Evolutionary conservation across 2,888 invertebrate genomes (phyloP).

Genomic region (Apotomis turbidana): DNA sequence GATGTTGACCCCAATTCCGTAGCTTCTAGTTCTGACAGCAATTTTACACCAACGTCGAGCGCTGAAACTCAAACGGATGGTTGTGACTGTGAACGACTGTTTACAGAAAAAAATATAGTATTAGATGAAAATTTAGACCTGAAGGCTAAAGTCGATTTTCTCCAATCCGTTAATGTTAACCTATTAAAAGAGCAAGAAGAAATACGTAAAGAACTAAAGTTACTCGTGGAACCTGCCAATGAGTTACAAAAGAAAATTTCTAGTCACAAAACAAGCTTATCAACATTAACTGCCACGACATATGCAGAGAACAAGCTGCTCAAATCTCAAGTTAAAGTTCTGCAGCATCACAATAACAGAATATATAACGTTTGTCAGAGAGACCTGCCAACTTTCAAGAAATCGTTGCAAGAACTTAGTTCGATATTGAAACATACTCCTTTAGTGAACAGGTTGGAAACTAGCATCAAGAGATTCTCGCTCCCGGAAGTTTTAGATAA

Average conservation of each 20-base stretch:
- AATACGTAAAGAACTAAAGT: conserved; percentile 61
- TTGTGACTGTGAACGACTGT: conserved; percentile 54
- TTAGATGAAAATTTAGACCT: conserved; percentile 59
- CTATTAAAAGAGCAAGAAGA: conserved; percentile 64
- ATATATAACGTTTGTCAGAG: conserved; percentile 73
- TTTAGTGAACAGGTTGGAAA: conserved; percentile 52
- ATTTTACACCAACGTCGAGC: conserved; percentile 42
- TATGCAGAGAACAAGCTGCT: conserved; percentile 75
- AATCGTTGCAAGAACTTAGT: conserved; percentile 65
- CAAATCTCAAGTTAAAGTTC: conserved; percentile 69
- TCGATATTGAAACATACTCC: conserved; percentile 60
- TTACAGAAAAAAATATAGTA: conserved; percentile 47
- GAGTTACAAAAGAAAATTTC: conserved; percentile 72
- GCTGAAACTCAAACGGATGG: conserved; percentile 42
- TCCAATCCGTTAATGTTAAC: conserved; percentile 56
- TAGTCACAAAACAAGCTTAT: conserved; percentile 72
- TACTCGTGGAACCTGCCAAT: conserved; percentile 61
- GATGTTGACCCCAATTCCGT: conserved; percentile 51
- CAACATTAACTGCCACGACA: conserved; percentile 74
- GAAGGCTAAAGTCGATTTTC: conserved; percentile 50
- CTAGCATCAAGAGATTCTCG: conserved; percentile 65
- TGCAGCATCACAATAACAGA: conserved; percentile 71
- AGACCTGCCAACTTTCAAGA: conserved; percentile 72
- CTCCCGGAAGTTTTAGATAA: conserved; percentile 67
- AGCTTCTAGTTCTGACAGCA: conserved; percentile 47